A percentile compares a stretch with the other conserved stretches of the same genome.
Evolutionary conservation across 2,113 vertebrate species (phyloP).

Genomic region (Aythya baeri): DNA sequence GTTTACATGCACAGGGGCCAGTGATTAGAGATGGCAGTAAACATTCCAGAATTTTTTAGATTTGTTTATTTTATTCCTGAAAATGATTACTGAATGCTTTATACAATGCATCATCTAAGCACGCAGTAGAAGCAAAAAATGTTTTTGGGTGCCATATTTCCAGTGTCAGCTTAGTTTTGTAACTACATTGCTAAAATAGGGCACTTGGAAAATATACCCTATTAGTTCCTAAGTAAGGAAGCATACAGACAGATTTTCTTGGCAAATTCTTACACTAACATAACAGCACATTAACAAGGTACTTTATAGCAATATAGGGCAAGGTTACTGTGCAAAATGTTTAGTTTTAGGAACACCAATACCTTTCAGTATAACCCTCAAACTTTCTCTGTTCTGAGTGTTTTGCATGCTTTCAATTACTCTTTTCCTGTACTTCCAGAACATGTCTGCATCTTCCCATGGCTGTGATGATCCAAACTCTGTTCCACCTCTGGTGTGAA

Average conservation of each 20-base stretch:
- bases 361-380: background rate
- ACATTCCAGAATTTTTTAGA: background rate
- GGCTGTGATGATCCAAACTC: background rate
- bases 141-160: background rate
- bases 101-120: background rate
- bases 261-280: slow-evolving; percentile 50
- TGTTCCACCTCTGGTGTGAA: background rate
- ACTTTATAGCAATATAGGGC: background rate
- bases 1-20: background rate
- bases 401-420: background rate
- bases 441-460: background rate
- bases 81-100: background rate
- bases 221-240: slow-evolving; percentile 19
- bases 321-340: slow-evolving; percentile 10
- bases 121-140: background rate
- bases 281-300: slow-evolving; percentile 54
- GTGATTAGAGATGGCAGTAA: background rate
- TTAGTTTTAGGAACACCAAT: background rate
- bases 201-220: background rate
- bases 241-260: slow-evolving; percentile 30
- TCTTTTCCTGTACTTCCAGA: background rate
- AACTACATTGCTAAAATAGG: background rate
- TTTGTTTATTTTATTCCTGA: background rate
- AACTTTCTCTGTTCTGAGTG: background rate
- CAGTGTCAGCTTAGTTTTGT: background rate